Base-by-base conservation (phyloP, 1,140 invertebrate genomes). In the Lasioglossum albipes region DNA sequence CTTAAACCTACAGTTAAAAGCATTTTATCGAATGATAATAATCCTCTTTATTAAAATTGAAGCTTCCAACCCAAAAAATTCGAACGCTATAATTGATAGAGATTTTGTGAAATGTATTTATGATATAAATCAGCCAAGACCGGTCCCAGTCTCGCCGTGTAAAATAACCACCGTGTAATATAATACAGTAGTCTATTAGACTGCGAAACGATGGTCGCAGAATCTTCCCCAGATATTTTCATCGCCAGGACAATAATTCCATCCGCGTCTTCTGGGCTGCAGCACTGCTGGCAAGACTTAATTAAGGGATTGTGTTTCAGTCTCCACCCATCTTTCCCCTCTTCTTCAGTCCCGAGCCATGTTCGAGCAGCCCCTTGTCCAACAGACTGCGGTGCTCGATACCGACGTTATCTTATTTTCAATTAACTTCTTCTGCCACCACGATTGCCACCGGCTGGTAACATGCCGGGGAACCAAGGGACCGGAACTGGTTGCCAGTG, bases 401-500 rank as follows among this genome's bases (percentile, higher is more conserved):
- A 70, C 69, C 57, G 36, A 36, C 59, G 77, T 88, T 87, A 85
- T 85, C 86, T 87, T 88, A 88, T 88, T 88, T 88, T 88, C 85
- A 88, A 88, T 88, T 88, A 88, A 88, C 86, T 88, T 88, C 83
- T 88, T 88, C 79, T 57, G 57, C 67, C 41, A 49, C 74, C 74
- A 66, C 76, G 78, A 87, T 82, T 84, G 85, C 86, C 79, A 76
- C 76, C 72, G 81, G 61, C 79, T 71, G 76, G 71, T 64, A 76
- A 77, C 74, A 81, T 31, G 61, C 67, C 41, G 49, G 65, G 13
- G 20, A 78, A 49, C 13, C 57, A 77, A 66, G 57, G 57, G 54
- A 77, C 74, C 57, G 79, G 73, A 81, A 77, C 65, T 54, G 36
- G 31, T 22, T 59, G 42, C 42, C 41, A 20, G 27, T 13, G 31